Evolutionary conservation across 2,797 vertebrate genomes (phyloP).

Genomic region (Acridotheres tristis): DNA sequence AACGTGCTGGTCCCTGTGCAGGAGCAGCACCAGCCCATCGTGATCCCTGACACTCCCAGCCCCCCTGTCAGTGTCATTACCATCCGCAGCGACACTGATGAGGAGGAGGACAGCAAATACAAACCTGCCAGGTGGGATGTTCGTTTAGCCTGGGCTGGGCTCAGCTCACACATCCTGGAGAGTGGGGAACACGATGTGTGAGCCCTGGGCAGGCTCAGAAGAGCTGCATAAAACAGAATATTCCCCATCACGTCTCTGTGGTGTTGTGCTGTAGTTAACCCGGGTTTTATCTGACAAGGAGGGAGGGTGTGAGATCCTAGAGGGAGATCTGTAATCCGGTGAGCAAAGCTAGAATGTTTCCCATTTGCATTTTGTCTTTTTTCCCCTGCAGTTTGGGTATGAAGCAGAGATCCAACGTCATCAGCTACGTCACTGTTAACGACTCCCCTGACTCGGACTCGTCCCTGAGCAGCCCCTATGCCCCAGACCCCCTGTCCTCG

Average conservation of each 20-base stretch:
- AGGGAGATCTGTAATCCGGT: background rate
- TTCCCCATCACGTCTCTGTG: background rate
- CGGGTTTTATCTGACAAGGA: background rate
- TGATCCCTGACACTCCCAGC: slow-evolving; percentile 97
- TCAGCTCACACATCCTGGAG: background rate
- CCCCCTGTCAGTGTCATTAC: slow-evolving; percentile 98
- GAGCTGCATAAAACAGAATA: background rate
- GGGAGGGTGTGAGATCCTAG: background rate
- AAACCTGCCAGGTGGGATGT: slow-evolving; percentile 84
- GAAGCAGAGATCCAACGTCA: slow-evolving; percentile 93
- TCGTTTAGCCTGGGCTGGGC: background rate
- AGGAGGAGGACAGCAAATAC: slow-evolving; percentile 95
- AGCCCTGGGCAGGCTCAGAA: background rate
- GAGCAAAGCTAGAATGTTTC: background rate
- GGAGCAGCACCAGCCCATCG: slow-evolving; percentile 89
- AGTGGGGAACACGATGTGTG: rapidly evolving
- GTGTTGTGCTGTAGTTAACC: background rate
- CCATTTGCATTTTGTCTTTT: background rate
- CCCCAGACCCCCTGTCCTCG: slow-evolving; percentile 81
- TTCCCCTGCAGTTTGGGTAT: slow-evolving; percentile 76
- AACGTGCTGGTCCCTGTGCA: slow-evolving; percentile 81
- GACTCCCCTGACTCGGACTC: slow-evolving; percentile 97
- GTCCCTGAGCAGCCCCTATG: slow-evolving; percentile 90
- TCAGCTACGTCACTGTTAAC: slow-evolving; percentile 97
- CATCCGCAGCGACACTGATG: slow-evolving; percentile 96